These are phyloP conservation scores for Drosophila nikananu DNA, from an alignment of 1,140 invertebrate genomes.

Conservation along the genomic window DNA sequence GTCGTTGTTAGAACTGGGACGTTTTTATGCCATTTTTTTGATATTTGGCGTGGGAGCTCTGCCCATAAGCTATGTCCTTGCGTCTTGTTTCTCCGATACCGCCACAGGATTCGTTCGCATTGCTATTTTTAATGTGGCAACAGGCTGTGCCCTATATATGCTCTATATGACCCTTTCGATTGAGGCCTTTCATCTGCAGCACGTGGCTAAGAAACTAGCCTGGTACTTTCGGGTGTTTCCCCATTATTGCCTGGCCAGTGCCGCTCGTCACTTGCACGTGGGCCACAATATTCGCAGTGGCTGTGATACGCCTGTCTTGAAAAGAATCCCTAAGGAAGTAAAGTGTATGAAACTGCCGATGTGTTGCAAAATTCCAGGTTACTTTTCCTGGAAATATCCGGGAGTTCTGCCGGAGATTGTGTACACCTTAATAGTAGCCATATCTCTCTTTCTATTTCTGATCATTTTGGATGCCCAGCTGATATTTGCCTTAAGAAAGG, in stretches of 20 bases:
- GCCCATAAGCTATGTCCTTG: constrained; percentile 87
- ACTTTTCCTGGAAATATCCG: constrained; percentile 55
- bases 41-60: constrained; percentile 86
- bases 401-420: constrained; percentile 59
- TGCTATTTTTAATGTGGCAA: constrained; percentile 87
- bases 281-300: constrained; percentile 14
- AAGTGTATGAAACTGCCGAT: constrained; percentile 19
- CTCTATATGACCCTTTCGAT: constrained; percentile 86
- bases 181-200: constrained; percentile 86
- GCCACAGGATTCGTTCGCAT: constrained; percentile 90
- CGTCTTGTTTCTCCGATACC: constrained; percentile 87
- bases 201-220: constrained; percentile 87
- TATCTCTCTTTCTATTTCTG: constrained; percentile 27
- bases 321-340: background rate
- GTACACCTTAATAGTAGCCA: constrained; percentile 8
- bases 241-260: constrained; percentile 88
- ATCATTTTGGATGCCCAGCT: constrained; percentile 47
- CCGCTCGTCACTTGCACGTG: constrained; percentile 13
- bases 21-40: constrained; percentile 85
- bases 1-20: constrained; percentile 83
- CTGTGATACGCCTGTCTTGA: background rate
- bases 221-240: constrained; percentile 89
- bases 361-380: constrained; percentile 61
- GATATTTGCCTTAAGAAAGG: accelerated
- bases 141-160: constrained; percentile 85